phyloP scores from a whole-genome alignment of 2,888 invertebrate species.

The Thymelicus acteon region DNA sequence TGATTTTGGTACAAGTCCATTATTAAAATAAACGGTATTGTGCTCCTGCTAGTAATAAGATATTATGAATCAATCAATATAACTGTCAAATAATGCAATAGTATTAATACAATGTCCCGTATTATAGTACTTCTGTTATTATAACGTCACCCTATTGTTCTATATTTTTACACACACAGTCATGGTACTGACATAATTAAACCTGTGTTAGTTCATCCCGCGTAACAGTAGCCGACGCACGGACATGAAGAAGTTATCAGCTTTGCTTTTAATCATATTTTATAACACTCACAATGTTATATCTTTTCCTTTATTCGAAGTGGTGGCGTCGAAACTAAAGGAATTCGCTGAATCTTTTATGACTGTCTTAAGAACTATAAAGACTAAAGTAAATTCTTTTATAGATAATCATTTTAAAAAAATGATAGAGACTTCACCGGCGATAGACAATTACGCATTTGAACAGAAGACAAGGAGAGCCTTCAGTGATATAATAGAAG shows the following conservation, averaged over 20 bases:
- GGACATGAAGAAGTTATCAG: slow-evolving; percentile 38
- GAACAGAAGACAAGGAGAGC: slow-evolving; percentile 43
- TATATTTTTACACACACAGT: slow-evolving; percentile 38
- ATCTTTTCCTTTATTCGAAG: slow-evolving; percentile 48
- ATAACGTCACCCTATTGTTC: slow-evolving; percentile 41
- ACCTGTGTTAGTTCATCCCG: slow-evolving; percentile 15
- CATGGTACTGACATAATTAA: slow-evolving; percentile 7
- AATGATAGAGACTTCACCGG: not conserved
- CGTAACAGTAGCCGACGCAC: not conserved
- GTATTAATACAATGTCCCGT: slow-evolving; percentile 1
- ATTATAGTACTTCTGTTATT: slow-evolving; percentile 37
- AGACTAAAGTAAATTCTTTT: slow-evolving; percentile 43
- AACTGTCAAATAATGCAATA: not conserved
- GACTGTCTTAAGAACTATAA: slow-evolving; percentile 46
- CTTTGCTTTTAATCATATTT: slow-evolving; percentile 14
- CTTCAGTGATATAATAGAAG: slow-evolving; percentile 50
- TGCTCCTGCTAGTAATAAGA: not conserved
- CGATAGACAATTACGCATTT: not conserved
- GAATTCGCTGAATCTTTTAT: slow-evolving; percentile 47
- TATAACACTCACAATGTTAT: slow-evolving; percentile 42
- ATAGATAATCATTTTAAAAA: slow-evolving; percentile 35
- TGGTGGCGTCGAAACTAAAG: slow-evolving; percentile 47
- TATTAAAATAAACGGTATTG: too few relatives aligned
- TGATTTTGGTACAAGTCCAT: too few relatives aligned
- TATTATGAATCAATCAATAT: not conserved